Evolutionary conservation across 1,140 invertebrate species (phyloP).

Genomic region (Trichonephila clavipes): DNA sequence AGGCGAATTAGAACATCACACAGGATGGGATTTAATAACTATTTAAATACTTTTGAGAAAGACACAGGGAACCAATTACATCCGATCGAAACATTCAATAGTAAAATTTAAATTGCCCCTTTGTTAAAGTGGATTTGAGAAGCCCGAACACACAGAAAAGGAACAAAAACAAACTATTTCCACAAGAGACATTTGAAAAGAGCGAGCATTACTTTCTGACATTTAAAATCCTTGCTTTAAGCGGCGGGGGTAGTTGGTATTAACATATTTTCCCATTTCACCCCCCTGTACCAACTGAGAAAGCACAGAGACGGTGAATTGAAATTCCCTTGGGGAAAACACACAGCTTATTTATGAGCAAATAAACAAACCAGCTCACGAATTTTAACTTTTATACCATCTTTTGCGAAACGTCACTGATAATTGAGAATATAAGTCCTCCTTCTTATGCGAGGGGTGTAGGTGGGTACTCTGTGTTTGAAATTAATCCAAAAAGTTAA

Average conservation of each 20-base stretch:
- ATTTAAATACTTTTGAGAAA: conserved; percentile 6
- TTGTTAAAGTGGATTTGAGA: neutral
- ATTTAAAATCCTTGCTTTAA: conserved; percentile 58
- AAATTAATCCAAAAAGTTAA: conserved; percentile 44
- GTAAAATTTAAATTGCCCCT: conserved; percentile 33
- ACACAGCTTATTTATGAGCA: conserved; percentile 50
- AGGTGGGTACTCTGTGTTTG: neutral
- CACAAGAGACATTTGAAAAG: conserved; percentile 14
- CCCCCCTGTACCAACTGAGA: neutral
- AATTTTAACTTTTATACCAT: conserved; percentile 37
- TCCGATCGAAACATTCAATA: neutral
- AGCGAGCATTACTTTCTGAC: conserved; percentile 29
- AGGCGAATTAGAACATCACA: conserved; percentile 12
- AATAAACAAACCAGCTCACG: conserved; percentile 58
- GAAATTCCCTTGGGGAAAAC: neutral
- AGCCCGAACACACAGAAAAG: neutral
- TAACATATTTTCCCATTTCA: conserved; percentile 53
- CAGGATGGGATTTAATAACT: conserved; percentile 10
- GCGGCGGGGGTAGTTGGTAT: conserved; percentile 20
- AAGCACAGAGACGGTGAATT: conserved; percentile 38
- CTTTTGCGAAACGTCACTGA: conserved; percentile 27
- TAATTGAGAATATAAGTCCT: neutral
- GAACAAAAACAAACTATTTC: conserved; percentile 26
- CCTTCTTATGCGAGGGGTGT: neutral
- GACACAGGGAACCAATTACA: conserved; percentile 6